Percentiles rank a stretch among this genome's conserved stretches.
Evolutionary conservation across 1,140 invertebrate genomes (phyloP).

Genomic region (Dermatophagoides farinae): DNA sequence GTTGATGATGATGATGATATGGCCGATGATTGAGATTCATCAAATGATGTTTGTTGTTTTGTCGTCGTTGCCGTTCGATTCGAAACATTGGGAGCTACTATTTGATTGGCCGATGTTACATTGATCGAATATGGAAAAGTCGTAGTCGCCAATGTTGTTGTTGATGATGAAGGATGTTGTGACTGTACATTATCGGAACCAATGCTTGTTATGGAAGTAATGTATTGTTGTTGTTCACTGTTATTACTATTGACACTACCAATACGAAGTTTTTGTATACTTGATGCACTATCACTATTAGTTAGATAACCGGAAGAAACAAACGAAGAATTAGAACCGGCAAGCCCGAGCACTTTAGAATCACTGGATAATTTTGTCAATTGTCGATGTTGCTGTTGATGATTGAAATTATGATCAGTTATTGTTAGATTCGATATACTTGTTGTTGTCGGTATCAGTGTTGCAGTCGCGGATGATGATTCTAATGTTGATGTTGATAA

Average conservation of each 20-base stretch:
- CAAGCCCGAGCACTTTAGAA: not conserved
- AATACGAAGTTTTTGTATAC: not conserved
- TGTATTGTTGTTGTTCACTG: constrained; percentile 2
- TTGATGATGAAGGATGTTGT: not conserved
- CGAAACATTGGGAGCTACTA: not conserved
- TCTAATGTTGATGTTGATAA: not conserved
- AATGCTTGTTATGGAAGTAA: not conserved
- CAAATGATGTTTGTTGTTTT: not conserved
- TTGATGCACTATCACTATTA: constrained; percentile 7
- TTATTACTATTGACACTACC: not conserved
- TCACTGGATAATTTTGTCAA: not conserved
- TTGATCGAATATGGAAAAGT: not conserved
- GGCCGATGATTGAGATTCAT: not conserved
- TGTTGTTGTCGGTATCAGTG: not conserved
- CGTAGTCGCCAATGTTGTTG: not conserved
- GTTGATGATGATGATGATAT: not conserved
- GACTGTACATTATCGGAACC: not conserved
- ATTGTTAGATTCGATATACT: not conserved
- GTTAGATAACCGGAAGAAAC: not conserved
- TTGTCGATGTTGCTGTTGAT: not conserved
- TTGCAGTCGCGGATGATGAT: not conserved
- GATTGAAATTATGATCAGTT: not conserved
- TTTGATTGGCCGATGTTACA: not conserved
- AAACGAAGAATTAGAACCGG: not conserved
- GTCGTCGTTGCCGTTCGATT: not conserved